These are phyloP conservation scores for Eumaeus atala DNA, from an alignment of 1,140 invertebrate species.

Conservation along the genomic window DNA sequence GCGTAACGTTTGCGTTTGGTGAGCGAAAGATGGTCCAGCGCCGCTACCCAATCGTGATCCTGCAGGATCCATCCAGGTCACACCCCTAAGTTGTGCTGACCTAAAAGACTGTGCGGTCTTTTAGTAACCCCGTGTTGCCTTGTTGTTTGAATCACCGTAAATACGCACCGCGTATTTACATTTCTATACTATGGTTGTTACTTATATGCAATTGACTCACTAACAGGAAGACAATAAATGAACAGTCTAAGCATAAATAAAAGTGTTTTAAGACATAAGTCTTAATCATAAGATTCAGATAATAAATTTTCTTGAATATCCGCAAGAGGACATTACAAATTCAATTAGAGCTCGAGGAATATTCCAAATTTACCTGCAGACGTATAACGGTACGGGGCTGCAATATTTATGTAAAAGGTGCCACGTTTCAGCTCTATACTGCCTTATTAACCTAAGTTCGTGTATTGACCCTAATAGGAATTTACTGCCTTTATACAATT, in stretches of 20 bases:
- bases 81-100: no score
- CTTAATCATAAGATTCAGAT: not conserved
- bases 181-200: no score
- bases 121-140: no score
- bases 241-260: not conserved
- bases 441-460: conserved; percentile 28
- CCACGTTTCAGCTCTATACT: conserved; percentile 16
- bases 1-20: no score
- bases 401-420: conserved; percentile 35
- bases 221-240: no score
- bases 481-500: conserved; percentile 9
- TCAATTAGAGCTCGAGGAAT: conserved; percentile 11
- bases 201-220: no score
- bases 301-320: conserved; percentile 7
- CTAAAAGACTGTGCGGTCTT: no score
- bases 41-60: no score
- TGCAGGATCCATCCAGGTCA: no score
- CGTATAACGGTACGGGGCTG: conserved; percentile 13
- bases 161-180: no score
- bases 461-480: conserved; percentile 18
- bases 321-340: conserved; percentile 4
- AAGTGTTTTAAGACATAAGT: conserved; percentile 4
- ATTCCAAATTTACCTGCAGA: conserved; percentile 15
- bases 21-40: no score
- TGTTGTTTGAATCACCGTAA: no score